These are phyloP conservation scores for Acanthopleura granulata DNA, from an alignment of 2,888 invertebrate species.

Conservation along the genomic window DNA sequence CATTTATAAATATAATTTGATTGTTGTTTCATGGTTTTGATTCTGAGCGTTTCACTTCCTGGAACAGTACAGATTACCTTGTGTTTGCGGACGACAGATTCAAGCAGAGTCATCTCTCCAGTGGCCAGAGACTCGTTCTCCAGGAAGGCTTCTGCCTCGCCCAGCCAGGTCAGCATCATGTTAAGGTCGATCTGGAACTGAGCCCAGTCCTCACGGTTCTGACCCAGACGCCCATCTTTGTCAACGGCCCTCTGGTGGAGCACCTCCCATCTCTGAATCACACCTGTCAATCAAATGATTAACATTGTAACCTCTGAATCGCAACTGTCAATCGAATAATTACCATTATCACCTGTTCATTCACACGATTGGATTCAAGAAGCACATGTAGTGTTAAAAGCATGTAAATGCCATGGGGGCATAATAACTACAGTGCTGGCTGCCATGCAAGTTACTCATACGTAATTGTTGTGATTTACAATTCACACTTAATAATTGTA, in stretches of 20 bases:
- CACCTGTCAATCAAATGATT: slow-evolving; percentile 36
- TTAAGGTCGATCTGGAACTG: slow-evolving; percentile 63
- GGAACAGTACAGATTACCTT: slow-evolving; percentile 62
- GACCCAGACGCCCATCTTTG: slow-evolving; percentile 77
- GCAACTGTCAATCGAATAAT: background rate
- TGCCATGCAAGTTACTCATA: too few relatives aligned
- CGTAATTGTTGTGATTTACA: too few relatives aligned
- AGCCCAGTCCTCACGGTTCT: slow-evolving; percentile 71
- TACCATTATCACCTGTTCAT: too few relatives aligned
- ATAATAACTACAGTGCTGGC: too few relatives aligned
- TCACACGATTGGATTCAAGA: too few relatives aligned
- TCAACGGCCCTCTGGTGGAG: slow-evolving; percentile 57
- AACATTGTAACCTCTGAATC: background rate
- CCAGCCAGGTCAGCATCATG: slow-evolving; percentile 63
- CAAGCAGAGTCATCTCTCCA: slow-evolving; percentile 56
- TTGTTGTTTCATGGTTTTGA: too few relatives aligned
- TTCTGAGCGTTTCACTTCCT: too few relatives aligned
- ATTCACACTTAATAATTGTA: too few relatives aligned
- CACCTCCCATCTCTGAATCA: slow-evolving; percentile 61
- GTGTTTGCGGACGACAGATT: slow-evolving; percentile 80
- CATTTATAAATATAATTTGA: too few relatives aligned
- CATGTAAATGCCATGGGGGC: too few relatives aligned
- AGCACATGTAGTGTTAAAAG: too few relatives aligned
- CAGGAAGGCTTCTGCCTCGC: slow-evolving; percentile 57
- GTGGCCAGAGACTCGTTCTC: slow-evolving; percentile 41